phyloP scores from a whole-genome alignment of 2,113 vertebrate species.

The Oriolus oriolus region DNA sequence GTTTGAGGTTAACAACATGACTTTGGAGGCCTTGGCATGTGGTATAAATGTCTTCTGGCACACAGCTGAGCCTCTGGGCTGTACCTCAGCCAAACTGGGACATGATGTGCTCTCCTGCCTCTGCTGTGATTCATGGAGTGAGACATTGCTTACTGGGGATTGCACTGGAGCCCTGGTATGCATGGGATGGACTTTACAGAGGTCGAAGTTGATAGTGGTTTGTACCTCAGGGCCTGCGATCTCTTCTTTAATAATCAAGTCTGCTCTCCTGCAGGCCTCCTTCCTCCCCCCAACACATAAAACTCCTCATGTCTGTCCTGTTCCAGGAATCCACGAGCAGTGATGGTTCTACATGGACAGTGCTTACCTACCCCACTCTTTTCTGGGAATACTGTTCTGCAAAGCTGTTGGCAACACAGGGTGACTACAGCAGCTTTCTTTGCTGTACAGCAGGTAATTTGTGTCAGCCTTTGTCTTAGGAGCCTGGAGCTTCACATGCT shows the following conservation, averaged over 20 bases:
- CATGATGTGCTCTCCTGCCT: not conserved
- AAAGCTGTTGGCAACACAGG: not conserved
- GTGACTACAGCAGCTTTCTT: not conserved
- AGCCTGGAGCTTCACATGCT: not conserved
- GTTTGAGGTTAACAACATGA: not conserved
- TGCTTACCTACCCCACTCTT: not conserved
- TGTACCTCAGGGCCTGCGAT: not conserved
- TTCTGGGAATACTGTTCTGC: not conserved
- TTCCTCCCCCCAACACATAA: not conserved
- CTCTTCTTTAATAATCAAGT: not conserved
- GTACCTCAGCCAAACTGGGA: not conserved
- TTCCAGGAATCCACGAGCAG: accelerated
- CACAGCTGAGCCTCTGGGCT: not conserved
- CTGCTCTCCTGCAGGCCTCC: not conserved
- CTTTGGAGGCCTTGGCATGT: not conserved
- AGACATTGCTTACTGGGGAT: not conserved
- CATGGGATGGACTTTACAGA: not conserved
- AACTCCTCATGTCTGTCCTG: not conserved
- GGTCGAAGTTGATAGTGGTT: not conserved
- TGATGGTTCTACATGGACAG: not conserved
- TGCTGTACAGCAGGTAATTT: not conserved
- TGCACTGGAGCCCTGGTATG: not conserved
- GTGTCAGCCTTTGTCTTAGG: not conserved
- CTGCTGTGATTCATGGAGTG: not conserved
- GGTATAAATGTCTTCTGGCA: not conserved